These are phyloP conservation scores for Psettodes erumei DNA, from an alignment of 2,113 vertebrate species.

Conservation along the genomic window DNA sequence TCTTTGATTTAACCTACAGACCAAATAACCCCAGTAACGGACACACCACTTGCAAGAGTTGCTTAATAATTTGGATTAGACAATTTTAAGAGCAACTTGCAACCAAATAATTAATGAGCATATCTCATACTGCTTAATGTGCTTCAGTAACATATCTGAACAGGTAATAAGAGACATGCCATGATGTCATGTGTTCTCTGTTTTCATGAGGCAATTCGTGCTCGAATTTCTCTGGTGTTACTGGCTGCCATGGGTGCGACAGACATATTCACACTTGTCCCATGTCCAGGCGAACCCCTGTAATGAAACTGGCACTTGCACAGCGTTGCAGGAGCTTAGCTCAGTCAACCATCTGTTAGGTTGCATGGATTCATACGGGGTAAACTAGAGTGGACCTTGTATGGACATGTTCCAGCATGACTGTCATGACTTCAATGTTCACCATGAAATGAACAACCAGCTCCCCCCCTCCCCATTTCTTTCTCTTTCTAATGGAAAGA, in stretches of 20 bases:
- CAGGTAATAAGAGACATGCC: not conserved
- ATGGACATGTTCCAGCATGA: conserved; percentile 66
- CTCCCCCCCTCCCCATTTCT: not conserved
- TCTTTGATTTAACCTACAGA: not conserved
- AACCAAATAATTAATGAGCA: not conserved
- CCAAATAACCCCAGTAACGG: not conserved
- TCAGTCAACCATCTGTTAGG: conserved; percentile 75
- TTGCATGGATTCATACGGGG: conserved; percentile 60
- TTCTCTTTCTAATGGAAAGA: conserved; percentile 52
- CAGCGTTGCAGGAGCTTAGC: conserved; percentile 52
- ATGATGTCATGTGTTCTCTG: conserved; percentile 1
- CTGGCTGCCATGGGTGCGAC: conserved; percentile 39
- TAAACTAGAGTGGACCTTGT: conserved; percentile 66
- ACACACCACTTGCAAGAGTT: not conserved
- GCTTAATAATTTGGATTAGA: not conserved
- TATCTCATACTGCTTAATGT: too few species aligned
- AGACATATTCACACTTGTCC: conserved; percentile 63
- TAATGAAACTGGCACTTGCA: conserved; percentile 66
- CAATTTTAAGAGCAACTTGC: not conserved
- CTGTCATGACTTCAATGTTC: conserved; percentile 66
- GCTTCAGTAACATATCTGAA: not conserved
- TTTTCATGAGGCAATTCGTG: conserved; percentile 18
- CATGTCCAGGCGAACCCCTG: conserved; percentile 61
- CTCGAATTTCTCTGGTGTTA: conserved; percentile 4
- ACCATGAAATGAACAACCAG: conserved; percentile 39